Evolutionary conservation across 2,888 invertebrate genomes (phyloP).

Genomic region (Cataglyphis cursor): DNA sequence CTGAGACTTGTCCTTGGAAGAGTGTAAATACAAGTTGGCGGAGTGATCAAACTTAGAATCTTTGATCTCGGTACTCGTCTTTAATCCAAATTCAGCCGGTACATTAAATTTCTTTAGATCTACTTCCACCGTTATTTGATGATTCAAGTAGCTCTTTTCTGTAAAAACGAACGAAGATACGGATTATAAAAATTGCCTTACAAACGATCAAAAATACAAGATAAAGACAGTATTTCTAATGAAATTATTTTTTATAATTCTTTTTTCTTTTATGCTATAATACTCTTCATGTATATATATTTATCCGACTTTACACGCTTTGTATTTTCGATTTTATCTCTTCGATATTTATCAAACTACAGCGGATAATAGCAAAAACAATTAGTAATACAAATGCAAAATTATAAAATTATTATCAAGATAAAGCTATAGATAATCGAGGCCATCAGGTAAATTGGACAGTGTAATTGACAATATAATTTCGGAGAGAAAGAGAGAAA

Average conservation of each 20-base stretch:
- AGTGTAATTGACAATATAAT: neutral
- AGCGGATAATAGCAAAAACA: neutral
- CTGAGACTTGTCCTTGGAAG: constrained; percentile 90
- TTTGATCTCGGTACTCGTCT: constrained; percentile 89
- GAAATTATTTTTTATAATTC: neutral
- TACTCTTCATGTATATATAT: neutral
- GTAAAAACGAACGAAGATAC: constrained; percentile 53
- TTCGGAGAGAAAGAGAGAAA: neutral
- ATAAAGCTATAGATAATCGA: neutral
- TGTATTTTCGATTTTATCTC: neutral
- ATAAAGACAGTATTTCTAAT: neutral
- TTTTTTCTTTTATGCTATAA: neutral
- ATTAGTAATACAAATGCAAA: neutral
- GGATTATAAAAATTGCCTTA: neutral
- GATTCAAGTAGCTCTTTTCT: constrained; percentile 88
- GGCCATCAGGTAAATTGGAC: neutral
- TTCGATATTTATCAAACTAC: neutral
- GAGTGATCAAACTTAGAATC: constrained; percentile 89
- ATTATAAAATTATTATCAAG: constrained; percentile 16
- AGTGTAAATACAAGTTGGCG: constrained; percentile 91
- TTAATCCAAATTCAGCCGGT: constrained; percentile 92
- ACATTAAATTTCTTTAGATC: constrained; percentile 92
- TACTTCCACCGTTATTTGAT: constrained; percentile 90
- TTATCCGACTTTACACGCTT: neutral
- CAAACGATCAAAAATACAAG: neutral